These are phyloP conservation scores for Chloropsis hardwickii DNA, from an alignment of 2,113 vertebrate species.

Conservation along the genomic window DNA sequence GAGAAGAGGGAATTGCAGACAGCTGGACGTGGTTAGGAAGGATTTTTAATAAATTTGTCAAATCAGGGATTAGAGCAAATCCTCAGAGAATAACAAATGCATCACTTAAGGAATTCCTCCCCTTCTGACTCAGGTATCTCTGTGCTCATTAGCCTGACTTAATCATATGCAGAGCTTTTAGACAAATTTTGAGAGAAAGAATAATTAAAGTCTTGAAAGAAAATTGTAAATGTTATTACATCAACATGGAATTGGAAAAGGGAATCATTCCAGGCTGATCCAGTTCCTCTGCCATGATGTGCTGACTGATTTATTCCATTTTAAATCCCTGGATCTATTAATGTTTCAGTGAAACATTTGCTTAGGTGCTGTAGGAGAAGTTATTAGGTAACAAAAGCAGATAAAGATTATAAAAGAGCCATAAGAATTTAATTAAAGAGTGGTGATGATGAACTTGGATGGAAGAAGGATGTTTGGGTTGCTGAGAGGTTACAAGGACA, in stretches of 20 bases:
- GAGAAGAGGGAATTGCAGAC: not conserved
- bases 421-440: not conserved
- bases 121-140: not conserved
- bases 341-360: not conserved
- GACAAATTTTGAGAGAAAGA: not conserved
- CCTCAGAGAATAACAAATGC: not conserved
- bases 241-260: not conserved
- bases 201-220: not conserved
- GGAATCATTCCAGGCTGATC: not conserved
- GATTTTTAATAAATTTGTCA: not conserved
- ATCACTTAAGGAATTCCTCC: not conserved
- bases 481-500: not conserved
- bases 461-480: not conserved
- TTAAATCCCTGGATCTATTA: not conserved
- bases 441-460: not conserved
- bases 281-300: not conserved
- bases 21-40: not conserved
- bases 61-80: not conserved
- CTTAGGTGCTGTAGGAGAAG: not conserved
- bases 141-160: not conserved
- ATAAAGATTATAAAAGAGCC: not conserved
- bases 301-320: conserved; percentile 9
- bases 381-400: not conserved
- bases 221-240: not conserved
- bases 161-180: not conserved